These are phyloP conservation scores for Staurois parvus DNA, from an alignment of 2,797 vertebrate species.

Conservation along the genomic window DNA sequence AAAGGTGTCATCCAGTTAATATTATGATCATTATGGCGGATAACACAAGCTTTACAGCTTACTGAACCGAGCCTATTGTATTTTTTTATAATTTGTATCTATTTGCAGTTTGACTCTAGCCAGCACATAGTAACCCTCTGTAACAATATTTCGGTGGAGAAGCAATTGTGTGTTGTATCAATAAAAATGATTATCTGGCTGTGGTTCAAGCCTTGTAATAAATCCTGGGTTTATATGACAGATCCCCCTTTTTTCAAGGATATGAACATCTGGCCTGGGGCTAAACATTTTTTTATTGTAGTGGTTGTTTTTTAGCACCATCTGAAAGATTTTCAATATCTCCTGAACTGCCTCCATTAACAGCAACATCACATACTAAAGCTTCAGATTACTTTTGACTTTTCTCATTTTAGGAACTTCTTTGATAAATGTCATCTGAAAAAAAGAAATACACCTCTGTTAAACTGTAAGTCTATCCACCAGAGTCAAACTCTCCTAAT, in stretches of 20 bases:
- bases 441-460: slow-evolving; percentile 20
- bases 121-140: neutral
- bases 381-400: slow-evolving; percentile 25
- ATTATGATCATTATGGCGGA: neutral
- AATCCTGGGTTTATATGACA: slow-evolving; percentile 55
- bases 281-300: slow-evolving; percentile 50
- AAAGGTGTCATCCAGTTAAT: too few relatives aligned
- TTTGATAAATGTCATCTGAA: slow-evolving; percentile 25
- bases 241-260: slow-evolving; percentile 45
- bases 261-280: slow-evolving; percentile 46
- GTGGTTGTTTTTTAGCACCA: slow-evolving; percentile 51
- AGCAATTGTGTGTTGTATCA: neutral
- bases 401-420: slow-evolving; percentile 30
- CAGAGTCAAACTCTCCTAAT: neutral
- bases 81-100: neutral
- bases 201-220: slow-evolving; percentile 35
- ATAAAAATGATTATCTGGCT: slow-evolving; percentile 18
- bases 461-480: neutral
- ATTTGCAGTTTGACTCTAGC: neutral
- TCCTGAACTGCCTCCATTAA: slow-evolving; percentile 36
- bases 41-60: neutral
- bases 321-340: slow-evolving; percentile 55
- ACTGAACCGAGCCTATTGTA: neutral
- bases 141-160: neutral
- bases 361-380: slow-evolving; percentile 36